These are phyloP conservation scores for Norana najaformis DNA, from an alignment of 2,888 invertebrate genomes.

Conservation along the genomic window DNA sequence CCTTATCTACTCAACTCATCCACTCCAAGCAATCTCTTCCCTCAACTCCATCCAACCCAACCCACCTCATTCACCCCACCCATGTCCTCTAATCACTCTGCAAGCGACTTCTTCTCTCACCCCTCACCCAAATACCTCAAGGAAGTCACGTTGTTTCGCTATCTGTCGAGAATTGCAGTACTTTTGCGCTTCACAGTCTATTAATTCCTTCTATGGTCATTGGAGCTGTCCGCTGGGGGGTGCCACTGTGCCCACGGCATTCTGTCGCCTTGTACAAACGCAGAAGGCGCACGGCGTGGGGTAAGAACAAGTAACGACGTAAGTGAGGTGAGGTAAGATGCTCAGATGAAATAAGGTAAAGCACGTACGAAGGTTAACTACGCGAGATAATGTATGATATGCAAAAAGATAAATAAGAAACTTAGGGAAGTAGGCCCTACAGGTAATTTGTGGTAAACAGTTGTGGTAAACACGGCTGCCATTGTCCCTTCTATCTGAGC, in stretches of 20 bases:
- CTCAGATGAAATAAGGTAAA: background rate
- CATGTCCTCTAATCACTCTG: background rate
- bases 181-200: background rate
- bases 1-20: too few relatives aligned
- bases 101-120: background rate
- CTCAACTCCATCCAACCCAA: too few relatives aligned
- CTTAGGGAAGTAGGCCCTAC: too few relatives aligned
- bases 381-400: background rate
- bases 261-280: background rate
- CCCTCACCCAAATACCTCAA: background rate
- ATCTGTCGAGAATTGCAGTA: background rate
- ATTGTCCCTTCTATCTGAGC: too few relatives aligned
- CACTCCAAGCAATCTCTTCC: too few relatives aligned
- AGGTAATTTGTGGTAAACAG: too few relatives aligned
- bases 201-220: background rate
- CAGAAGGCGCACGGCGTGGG: background rate
- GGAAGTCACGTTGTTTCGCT: background rate
- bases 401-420: too few relatives aligned
- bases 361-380: background rate
- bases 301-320: background rate
- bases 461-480: too few relatives aligned
- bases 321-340: background rate
- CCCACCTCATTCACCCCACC: background rate
- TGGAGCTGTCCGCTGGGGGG: background rate
- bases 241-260: background rate